phyloP scores from a whole-genome alignment of 2,113 vertebrate species.

The Ptilorrhoa leucosticta region DNA sequence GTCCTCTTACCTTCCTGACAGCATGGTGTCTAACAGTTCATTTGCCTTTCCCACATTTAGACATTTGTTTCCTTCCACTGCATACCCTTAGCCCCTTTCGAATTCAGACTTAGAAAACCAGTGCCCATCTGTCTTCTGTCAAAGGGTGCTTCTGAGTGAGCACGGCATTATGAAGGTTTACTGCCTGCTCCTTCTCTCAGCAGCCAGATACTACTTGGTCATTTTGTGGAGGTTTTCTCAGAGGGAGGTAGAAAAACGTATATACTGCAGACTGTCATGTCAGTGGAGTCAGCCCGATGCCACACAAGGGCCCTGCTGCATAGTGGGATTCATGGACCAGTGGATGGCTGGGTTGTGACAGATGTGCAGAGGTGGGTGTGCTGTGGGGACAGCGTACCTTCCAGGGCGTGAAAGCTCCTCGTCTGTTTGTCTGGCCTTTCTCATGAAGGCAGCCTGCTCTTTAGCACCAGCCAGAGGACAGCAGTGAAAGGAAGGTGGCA shows the following conservation, averaged over 20 bases:
- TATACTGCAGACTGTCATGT: neutral
- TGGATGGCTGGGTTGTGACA: neutral
- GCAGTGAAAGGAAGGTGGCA: neutral
- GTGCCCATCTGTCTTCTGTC: neutral
- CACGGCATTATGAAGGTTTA: neutral
- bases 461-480: neutral
- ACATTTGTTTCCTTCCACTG: neutral
- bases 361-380: rapidly evolving
- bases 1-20: neutral
- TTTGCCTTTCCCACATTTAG: neutral
- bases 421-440: neutral
- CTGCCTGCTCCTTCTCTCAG: neutral
- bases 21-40: neutral
- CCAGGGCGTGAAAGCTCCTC: neutral
- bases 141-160: neutral
- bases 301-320: no score
- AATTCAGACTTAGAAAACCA: neutral
- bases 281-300: neutral
- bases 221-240: neutral
- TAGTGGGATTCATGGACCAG: neutral
- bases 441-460: neutral
- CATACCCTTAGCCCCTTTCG: neutral
- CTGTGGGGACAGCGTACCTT: rapidly evolving
- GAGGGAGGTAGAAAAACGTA: neutral
- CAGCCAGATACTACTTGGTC: neutral